phyloP scores from a whole-genome alignment of 1,140 invertebrate species.

The Philotrypesis tridentata region DNA sequence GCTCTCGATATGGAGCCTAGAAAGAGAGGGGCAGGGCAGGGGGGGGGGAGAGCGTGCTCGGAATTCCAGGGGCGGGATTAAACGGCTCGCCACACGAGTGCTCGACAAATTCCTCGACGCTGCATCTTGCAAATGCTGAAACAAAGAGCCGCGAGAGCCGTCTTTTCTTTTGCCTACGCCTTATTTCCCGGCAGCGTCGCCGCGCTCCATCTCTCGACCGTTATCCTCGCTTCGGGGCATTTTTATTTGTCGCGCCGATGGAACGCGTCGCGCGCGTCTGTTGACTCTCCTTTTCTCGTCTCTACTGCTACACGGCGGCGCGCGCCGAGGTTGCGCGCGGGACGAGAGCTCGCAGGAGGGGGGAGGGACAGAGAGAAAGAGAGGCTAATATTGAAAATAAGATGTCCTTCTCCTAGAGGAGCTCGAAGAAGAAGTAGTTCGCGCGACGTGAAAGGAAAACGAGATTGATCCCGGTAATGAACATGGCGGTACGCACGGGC shows the following conservation, averaged over 20 bases:
- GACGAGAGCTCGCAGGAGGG: no score
- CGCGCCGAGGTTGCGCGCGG: no score
- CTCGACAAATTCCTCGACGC: neutral
- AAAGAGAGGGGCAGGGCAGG: no score
- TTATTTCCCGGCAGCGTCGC: neutral
- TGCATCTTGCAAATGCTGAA: neutral
- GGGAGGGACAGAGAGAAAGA: no score
- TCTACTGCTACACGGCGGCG: no score
- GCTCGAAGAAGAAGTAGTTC: neutral
- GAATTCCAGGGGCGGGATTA: conserved; percentile 30
- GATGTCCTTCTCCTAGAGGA: neutral
- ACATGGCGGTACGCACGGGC: conserved; percentile 22
- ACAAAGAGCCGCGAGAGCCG: neutral
- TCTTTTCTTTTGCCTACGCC: neutral
- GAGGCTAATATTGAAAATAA: neutral
- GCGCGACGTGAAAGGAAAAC: conserved; percentile 37
- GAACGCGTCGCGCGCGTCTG: neutral
- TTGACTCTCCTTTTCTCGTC: neutral
- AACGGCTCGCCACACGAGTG: neutral
- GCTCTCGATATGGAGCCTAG: neutral
- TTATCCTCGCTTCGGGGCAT: neutral
- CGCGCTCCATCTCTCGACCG: neutral
- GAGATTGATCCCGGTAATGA: conserved; percentile 45
- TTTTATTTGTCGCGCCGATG: neutral
- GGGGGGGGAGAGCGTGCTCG: neutral